These are phyloP conservation scores for Sceloporus tristichus DNA, from an alignment of 2,113 vertebrate species.

Conservation along the genomic window DNA sequence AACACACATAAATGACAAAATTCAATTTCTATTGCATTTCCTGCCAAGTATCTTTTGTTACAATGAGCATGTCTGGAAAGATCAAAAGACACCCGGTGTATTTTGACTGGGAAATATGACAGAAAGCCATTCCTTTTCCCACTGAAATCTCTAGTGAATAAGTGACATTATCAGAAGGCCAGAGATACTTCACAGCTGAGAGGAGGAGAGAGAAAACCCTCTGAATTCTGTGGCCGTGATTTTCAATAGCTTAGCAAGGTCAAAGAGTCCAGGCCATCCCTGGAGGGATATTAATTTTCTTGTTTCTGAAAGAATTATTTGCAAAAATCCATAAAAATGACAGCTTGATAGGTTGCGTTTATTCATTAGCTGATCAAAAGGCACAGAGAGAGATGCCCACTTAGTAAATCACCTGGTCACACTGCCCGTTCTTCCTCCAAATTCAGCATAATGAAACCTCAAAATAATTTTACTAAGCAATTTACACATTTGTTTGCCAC, in stretches of 20 bases:
- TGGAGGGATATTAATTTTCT: slow-evolving; percentile 21
- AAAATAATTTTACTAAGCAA: not conserved
- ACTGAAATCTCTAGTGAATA: not conserved
- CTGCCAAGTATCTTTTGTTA: not conserved
- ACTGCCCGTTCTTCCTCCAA: no score
- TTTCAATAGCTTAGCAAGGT: slow-evolving; percentile 13
- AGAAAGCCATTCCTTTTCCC: not conserved
- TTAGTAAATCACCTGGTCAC: slow-evolving; percentile 17
- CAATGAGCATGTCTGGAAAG: not conserved
- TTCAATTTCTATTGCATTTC: not conserved
- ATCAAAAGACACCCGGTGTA: no score
- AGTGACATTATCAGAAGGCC: slow-evolving; percentile 5
- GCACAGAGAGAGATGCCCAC: not conserved
- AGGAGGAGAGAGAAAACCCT: slow-evolving; percentile 1
- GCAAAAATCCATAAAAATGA: slow-evolving; percentile 34
- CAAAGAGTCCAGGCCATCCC: slow-evolving; percentile 18
- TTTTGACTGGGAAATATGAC: not conserved
- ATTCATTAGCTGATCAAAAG: slow-evolving; percentile 32
- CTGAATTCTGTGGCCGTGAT: not conserved
- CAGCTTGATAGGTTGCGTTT: not conserved
- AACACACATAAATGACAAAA: not conserved
- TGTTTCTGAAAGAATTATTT: slow-evolving; percentile 25
- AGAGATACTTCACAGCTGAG: not conserved
- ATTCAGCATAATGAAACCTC: not conserved
- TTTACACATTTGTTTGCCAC: not conserved